A percentile compares a stretch with the other conserved stretches of the same genome.
phyloP scores from a whole-genome alignment of 2,797 vertebrate genomes.

The Sebastes flavidus region DNA sequence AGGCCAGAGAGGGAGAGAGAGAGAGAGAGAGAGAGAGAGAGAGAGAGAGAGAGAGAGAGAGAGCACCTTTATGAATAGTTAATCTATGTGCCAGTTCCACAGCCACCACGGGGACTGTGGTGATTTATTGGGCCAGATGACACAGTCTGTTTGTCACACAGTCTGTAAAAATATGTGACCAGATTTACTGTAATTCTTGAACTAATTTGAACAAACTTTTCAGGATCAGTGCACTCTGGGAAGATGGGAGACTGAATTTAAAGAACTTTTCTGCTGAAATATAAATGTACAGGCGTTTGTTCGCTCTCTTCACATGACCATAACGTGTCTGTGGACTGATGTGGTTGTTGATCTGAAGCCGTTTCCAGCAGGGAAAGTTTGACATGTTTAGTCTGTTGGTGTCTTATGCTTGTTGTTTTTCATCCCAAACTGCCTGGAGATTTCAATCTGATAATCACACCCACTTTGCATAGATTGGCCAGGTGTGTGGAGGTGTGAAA shows the following conservation, averaged over 20 bases:
- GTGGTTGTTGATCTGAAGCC: background rate
- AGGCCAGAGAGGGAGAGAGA: slow-evolving; percentile 65
- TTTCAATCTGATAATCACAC: background rate
- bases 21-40: slow-evolving; percentile 27
- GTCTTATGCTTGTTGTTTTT: background rate
- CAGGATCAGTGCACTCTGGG: background rate
- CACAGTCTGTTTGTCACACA: slow-evolving; percentile 53
- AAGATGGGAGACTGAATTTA: background rate
- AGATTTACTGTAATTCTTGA: slow-evolving; percentile 35
- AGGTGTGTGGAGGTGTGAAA: background rate
- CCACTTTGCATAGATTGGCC: background rate
- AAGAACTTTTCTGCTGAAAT: background rate
- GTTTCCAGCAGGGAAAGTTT: background rate
- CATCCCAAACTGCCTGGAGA: background rate
- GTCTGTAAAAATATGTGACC: slow-evolving; percentile 25
- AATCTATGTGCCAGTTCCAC: slow-evolving; percentile 66
- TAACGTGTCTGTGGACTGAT: background rate
- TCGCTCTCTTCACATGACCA: background rate
- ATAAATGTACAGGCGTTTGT: background rate
- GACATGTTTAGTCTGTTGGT: background rate
- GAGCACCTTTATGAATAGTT: slow-evolving; percentile 65
- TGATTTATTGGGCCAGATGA: slow-evolving; percentile 63
- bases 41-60: slow-evolving; percentile 36
- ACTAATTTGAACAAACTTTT: slow-evolving; percentile 36
- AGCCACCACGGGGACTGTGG: slow-evolving; percentile 43